Evolutionary conservation across 92 coral and sea anemone species (phyloP).

Genomic region (Blastomussa wellsi): DNA sequence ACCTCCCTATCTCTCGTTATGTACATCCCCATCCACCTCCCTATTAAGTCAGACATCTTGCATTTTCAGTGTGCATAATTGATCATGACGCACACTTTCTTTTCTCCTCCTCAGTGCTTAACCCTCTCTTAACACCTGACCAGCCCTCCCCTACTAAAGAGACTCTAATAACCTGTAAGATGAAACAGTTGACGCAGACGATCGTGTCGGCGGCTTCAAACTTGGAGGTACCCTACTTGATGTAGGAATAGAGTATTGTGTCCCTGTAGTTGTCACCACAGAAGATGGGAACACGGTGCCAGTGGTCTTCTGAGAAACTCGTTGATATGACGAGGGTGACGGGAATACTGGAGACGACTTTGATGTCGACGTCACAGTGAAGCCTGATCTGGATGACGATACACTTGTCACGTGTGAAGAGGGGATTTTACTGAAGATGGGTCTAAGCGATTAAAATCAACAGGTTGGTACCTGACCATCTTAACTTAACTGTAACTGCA

Average conservation of each 20-base stretch:
- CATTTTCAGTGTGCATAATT: too few relatives aligned
- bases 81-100: too few relatives aligned
- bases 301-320: conserved; percentile 30
- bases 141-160: neutral
- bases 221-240: conserved; percentile 30
- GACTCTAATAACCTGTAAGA: neutral
- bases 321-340: neutral
- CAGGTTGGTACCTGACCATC: neutral
- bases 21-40: neutral
- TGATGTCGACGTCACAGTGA: conserved; percentile 21
- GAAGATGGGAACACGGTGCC: conserved; percentile 29
- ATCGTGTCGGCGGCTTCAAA: conserved; percentile 23
- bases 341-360: conserved; percentile 41
- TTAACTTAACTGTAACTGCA: neutral
- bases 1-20: neutral
- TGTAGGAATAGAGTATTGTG: conserved; percentile 15
- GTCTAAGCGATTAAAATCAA: conserved; percentile 8
- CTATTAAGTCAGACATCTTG: neutral
- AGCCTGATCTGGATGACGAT: conserved; percentile 21
- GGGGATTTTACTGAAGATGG: conserved; percentile 27
- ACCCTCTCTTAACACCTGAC: neutral
- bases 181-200: conserved; percentile 16
- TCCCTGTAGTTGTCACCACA: conserved; percentile 15
- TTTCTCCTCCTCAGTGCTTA: too few relatives aligned
- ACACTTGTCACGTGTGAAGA: conserved; percentile 33